phyloP scores from a whole-genome alignment of 2,888 invertebrate species.

The Mylabris sibirica region DNA sequence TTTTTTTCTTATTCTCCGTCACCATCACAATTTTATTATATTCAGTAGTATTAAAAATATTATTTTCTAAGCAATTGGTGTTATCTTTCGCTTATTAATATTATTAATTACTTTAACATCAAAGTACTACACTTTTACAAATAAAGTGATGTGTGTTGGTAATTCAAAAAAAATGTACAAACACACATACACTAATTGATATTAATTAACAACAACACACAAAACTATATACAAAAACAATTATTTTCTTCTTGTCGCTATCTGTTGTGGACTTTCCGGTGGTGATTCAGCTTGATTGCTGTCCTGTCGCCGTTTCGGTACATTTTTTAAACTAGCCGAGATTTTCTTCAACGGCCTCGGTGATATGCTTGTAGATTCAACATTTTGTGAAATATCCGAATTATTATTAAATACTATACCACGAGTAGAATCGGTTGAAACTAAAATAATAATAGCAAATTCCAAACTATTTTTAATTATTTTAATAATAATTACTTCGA shows the following conservation, averaged over 20 bases:
- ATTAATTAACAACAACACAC: not conserved
- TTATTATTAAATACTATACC: constrained; percentile 58
- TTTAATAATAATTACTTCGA: constrained; percentile 48
- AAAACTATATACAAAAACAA: not conserved
- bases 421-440: constrained; percentile 51
- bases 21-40: not conserved
- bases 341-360: constrained; percentile 76
- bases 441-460: constrained; percentile 32
- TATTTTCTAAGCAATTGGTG: not conserved
- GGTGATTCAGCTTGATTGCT: constrained; percentile 56
- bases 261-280: constrained; percentile 59
- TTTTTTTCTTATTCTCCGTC: not conserved
- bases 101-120: not conserved
- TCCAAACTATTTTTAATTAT: not conserved
- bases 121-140: not conserved
- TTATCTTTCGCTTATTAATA: not conserved
- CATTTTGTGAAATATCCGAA: constrained; percentile 54
- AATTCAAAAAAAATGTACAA: not conserved
- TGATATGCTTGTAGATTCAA: constrained; percentile 64
- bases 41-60: constrained; percentile 9
- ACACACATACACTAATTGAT: too few relatives aligned
- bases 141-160: not conserved
- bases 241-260: constrained; percentile 53
- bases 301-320: constrained; percentile 55
- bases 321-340: constrained; percentile 57